Evolutionary conservation across 2,113 vertebrate genomes (phyloP), one percentile per base, ranked within the genome.

Genomic region (Triplophysa tibetana): DNA sequence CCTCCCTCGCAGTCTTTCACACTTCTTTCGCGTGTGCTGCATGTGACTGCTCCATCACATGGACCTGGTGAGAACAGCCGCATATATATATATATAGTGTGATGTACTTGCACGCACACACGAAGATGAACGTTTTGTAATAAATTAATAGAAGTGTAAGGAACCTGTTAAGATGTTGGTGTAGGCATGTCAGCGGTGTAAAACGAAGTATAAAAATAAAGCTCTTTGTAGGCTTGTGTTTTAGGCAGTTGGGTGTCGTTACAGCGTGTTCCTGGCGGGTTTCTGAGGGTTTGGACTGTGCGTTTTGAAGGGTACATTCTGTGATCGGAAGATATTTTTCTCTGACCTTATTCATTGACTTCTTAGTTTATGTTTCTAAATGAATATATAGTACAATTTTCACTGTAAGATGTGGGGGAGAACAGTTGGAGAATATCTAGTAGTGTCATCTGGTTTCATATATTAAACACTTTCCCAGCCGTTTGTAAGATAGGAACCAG

Each of bases 41-140:
- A 43, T 60, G 86, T 75, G 70, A 87, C 70, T 33, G 17, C 43
- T 68, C 33, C 19, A 24, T 72, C 77, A 70, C 52, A 85, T 79
- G 80, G 56, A 29, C 24, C 48, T 26, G 52, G 4, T 29, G 69
- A 64, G 62, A 21, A 67, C 60, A 56, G 83, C n/a, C 74, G 38
- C 29, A 76, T 41, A 56, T 56, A 17, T 10, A 17, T 10, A 41
- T 50, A 29, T 4, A 29, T 29, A 68, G 17, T 14, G 48, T 29
- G 54, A 26, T 52, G 64, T n/a, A 68, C 33, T 68, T 16, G 29
- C 29, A 29, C 29, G 29, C 29, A 7, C 69, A 60, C 70, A 26
- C 79, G 74, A 9, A 62, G 54, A 41, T 24, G 41, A 45, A 41
- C 64, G 43, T 41, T 68, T 24, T 24, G 21, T 26, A 50, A 43